These are phyloP conservation scores for Tachyglossus aculeatus DNA, from an alignment of 2,797 vertebrate species.

Conservation along the genomic window DNA sequence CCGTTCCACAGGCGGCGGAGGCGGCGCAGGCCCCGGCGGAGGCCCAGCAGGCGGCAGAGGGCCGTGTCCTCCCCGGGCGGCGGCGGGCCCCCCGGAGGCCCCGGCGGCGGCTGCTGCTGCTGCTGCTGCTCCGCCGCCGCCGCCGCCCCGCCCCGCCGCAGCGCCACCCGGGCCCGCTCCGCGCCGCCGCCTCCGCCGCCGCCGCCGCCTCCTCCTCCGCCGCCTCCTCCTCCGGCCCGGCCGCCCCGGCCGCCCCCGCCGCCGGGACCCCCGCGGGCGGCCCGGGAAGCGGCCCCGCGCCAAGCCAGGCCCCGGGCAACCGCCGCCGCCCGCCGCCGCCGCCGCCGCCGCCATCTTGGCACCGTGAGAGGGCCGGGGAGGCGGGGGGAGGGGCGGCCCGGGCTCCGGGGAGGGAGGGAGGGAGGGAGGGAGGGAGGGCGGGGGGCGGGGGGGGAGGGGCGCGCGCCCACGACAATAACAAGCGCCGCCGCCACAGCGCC, in stretches of 20 bases:
- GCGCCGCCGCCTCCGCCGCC: slow-evolving; percentile 74
- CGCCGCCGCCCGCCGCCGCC: slow-evolving; percentile 84
- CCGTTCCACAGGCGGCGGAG: slow-evolving; percentile 86
- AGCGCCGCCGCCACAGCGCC: slow-evolving; percentile 40
- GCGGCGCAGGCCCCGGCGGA: slow-evolving; percentile 85
- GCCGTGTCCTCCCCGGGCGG: slow-evolving; percentile 86
- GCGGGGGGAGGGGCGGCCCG: slow-evolving; percentile 69
- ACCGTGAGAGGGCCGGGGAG: slow-evolving; percentile 80
- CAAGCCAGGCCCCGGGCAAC: slow-evolving; percentile 80
- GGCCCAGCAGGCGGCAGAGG: slow-evolving; percentile 85
- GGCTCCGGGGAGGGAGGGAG: slow-evolving; percentile 74
- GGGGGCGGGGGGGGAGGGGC: slow-evolving; percentile 67
- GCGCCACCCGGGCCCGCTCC: slow-evolving; percentile 82
- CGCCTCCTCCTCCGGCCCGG: slow-evolving; percentile 63
- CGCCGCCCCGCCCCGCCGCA: slow-evolving; percentile 83
- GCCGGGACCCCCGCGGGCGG: slow-evolving; percentile 77
- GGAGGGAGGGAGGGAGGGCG: slow-evolving; percentile 55
- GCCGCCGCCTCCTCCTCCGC: slow-evolving; percentile 71
- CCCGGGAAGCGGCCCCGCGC: slow-evolving; percentile 91
- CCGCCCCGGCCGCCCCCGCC: slow-evolving; percentile 55
- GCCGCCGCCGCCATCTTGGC: slow-evolving; percentile 84
- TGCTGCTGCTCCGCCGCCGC: slow-evolving; percentile 57
- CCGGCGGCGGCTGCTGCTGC: slow-evolving; percentile 76
- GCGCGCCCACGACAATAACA: slow-evolving; percentile 51
- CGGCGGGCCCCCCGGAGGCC: too few species aligned